phyloP scores from a whole-genome alignment of 2,888 invertebrate genomes.

The Gymnocheta viridis region DNA sequence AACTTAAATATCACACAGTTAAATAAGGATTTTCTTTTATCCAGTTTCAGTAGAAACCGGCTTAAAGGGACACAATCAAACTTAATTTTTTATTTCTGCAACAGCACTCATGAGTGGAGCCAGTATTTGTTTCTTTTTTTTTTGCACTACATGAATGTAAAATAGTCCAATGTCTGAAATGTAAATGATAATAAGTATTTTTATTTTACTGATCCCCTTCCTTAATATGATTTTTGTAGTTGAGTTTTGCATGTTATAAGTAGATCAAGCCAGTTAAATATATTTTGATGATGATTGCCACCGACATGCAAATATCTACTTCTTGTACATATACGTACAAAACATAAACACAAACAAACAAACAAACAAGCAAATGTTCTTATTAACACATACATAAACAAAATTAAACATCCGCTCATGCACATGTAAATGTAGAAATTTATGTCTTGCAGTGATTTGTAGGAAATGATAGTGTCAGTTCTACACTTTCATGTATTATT shows the following conservation, averaged over 20 bases:
- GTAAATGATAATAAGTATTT: neutral
- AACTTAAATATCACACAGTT: too few species aligned
- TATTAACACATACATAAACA: conserved; percentile 1
- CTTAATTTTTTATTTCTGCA: too few species aligned
- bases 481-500: conserved; percentile 1
- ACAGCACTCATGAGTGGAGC: too few species aligned
- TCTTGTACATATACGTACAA: neutral
- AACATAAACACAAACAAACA: neutral
- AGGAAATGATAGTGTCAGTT: conserved; percentile 41
- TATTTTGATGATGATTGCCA: conserved; percentile 4
- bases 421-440: conserved; percentile 18
- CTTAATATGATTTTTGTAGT: neutral
- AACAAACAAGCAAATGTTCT: neutral
- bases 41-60: too few species aligned
- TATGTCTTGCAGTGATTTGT: conserved; percentile 27
- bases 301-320: conserved; percentile 28
- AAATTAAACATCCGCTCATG: neutral
- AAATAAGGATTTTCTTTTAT: too few species aligned
- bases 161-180: neutral
- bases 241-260: conserved; percentile 17
- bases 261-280: conserved; percentile 23
- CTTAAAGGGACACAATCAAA: too few species aligned
- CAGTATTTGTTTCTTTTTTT: neutral
- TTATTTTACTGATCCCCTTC: neutral
- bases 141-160: neutral